Conservation (phyloP, 2,888 invertebrate genomes). For the Erpobdella octoculata region DNA sequence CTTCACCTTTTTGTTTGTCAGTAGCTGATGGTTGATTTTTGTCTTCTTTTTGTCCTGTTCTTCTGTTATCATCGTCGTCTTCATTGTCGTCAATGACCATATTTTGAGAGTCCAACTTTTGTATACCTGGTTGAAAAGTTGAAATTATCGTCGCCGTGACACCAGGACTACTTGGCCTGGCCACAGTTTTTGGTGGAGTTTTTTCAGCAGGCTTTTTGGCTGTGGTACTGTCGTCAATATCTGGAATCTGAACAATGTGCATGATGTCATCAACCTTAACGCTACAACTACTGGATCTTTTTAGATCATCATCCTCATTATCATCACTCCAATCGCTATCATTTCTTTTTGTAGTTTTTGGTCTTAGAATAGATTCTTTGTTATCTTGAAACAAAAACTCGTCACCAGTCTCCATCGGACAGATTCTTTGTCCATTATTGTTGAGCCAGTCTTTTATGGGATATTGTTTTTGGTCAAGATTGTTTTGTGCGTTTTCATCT, state of each 20-base stretch:
- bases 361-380: not conserved
- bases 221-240: conserved; percentile 5
- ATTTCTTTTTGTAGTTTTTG: not conserved
- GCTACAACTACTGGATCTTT: conserved; percentile 6
- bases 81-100: conserved; percentile 11
- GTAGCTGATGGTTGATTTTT: not conserved
- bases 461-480: not conserved
- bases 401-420: not conserved
- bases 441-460: not conserved
- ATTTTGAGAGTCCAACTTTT: not conserved
- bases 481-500: not conserved
- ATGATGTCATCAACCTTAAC: conserved; percentile 14
- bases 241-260: conserved; percentile 5
- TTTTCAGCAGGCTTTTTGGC: not conserved
- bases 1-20: too few species aligned
- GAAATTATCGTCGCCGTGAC: not conserved
- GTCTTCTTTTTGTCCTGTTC: not conserved
- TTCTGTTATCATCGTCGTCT: conserved; percentile 3
- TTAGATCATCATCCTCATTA: not conserved
- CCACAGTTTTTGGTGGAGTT: too few species aligned
- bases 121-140: not conserved
- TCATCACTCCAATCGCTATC: conserved; percentile 11
- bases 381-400: conserved; percentile 6
- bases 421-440: not conserved
- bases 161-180: not conserved